Evolutionary conservation across 2,113 vertebrate genomes (phyloP).

Genomic region (Lonchura striata): DNA sequence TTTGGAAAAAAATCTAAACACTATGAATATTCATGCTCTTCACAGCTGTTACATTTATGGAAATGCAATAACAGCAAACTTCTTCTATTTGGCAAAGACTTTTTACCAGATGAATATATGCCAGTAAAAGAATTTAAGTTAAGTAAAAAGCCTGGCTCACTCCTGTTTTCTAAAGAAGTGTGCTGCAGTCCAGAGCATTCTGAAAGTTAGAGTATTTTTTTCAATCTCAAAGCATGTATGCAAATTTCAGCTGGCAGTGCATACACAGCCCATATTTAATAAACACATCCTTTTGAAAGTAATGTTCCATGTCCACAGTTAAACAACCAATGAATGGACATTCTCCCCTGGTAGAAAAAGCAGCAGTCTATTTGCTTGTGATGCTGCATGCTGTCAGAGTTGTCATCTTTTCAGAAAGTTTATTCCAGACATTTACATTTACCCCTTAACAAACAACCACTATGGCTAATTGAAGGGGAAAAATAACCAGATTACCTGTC

Average conservation of each 20-base stretch:
- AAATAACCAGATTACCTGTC: neutral
- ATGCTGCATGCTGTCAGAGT: neutral
- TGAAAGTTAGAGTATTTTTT: slow-evolving; percentile 21
- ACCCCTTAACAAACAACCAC: neutral
- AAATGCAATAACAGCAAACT: slow-evolving; percentile 73
- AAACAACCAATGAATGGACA: neutral
- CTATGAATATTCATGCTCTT: slow-evolving; percentile 52
- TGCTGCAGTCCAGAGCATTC: slow-evolving; percentile 5
- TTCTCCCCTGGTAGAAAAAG: neutral
- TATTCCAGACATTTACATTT: neutral
- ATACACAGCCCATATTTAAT: neutral
- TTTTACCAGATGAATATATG: slow-evolving; percentile 36
- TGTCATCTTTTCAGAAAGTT: slow-evolving; percentile 54
- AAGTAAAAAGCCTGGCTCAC: slow-evolving; percentile 2
- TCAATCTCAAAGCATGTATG: slow-evolving; percentile 14
- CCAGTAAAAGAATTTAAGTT: slow-evolving; percentile 34
- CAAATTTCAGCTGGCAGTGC: slow-evolving; percentile 11
- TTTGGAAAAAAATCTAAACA: slow-evolving; percentile 47
- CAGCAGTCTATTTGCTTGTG: neutral
- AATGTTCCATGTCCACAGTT: neutral
- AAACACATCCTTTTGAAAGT: slow-evolving; percentile 5
- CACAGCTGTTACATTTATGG: slow-evolving; percentile 66
- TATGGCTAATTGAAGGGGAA: neutral
- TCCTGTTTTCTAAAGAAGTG: slow-evolving; percentile 27
- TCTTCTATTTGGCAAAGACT: slow-evolving; percentile 70